Conservation (phyloP, 1,140 invertebrate species). For the Pissodes strobi region DNA sequence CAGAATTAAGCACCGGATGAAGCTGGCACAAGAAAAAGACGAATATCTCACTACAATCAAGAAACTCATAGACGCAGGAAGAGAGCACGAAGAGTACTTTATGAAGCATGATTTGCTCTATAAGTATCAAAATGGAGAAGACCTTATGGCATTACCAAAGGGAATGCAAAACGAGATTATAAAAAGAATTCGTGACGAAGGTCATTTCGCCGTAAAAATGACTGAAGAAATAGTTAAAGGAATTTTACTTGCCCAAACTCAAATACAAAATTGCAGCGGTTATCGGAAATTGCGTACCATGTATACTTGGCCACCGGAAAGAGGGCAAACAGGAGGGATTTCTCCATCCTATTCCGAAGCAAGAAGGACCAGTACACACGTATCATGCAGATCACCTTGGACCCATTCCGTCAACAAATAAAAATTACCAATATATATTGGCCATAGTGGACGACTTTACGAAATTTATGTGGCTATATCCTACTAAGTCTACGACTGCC, state of each 20-base stretch:
- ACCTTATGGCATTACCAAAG: too few relatives aligned
- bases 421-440: constrained; percentile 54
- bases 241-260: constrained; percentile 54
- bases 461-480: constrained; percentile 51
- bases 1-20: too few relatives aligned
- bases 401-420: constrained; percentile 43
- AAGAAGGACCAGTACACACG: constrained; percentile 41
- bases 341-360: constrained; percentile 38
- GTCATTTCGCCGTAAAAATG: constrained; percentile 47
- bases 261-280: constrained; percentile 47
- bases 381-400: constrained; percentile 54
- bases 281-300: constrained; percentile 51
- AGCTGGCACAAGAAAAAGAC: too few relatives aligned
- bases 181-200: constrained; percentile 36
- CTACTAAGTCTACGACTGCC: constrained; percentile 47
- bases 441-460: constrained; percentile 53
- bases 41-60: too few relatives aligned
- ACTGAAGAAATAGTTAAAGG: too few relatives aligned
- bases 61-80: too few relatives aligned
- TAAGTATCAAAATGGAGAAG: too few relatives aligned
- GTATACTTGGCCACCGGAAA: constrained; percentile 52
- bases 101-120: too few relatives aligned
- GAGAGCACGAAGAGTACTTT: too few relatives aligned
- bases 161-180: too few relatives aligned
- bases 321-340: constrained; percentile 53